Evolutionary conservation across 2,113 vertebrate genomes (phyloP).

Genomic region (Turdus rufiventris): DNA sequence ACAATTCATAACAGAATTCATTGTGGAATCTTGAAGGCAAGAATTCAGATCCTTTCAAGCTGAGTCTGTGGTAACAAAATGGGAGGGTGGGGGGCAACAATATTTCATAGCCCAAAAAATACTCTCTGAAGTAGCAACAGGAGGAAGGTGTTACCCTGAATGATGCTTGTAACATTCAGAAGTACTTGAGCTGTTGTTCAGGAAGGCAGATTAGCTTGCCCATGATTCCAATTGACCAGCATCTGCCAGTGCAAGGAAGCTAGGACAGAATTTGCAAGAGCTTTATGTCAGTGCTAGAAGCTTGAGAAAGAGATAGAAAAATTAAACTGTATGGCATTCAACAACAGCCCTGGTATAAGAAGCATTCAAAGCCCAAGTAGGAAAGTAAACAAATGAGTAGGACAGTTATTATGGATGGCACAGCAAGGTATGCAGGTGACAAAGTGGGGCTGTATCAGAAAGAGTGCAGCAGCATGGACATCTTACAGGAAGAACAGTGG

Average conservation of each 20-base stretch:
- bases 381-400: neutral
- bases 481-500: neutral
- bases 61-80: neutral
- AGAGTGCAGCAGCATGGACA: neutral
- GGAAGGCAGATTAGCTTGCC: neutral
- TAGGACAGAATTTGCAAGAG: neutral
- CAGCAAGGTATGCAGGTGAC: neutral
- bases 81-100: neutral
- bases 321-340: neutral
- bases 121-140: neutral
- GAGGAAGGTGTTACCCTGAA: neutral
- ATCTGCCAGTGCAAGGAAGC: neutral
- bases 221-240: neutral
- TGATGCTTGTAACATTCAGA: neutral
- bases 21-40: neutral
- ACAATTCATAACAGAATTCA: neutral
- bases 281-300: neutral
- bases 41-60: neutral
- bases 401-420: neutral
- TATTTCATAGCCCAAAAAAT: neutral
- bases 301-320: neutral
- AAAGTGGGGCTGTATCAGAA: neutral
- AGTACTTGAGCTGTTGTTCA: neutral
- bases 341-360: neutral
- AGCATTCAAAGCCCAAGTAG: neutral